Evolutionary conservation across 2,888 invertebrate genomes (phyloP), one percentile per base, ranked within the genome.

Genomic region (Spatulosminthurus flaviceps): DNA sequence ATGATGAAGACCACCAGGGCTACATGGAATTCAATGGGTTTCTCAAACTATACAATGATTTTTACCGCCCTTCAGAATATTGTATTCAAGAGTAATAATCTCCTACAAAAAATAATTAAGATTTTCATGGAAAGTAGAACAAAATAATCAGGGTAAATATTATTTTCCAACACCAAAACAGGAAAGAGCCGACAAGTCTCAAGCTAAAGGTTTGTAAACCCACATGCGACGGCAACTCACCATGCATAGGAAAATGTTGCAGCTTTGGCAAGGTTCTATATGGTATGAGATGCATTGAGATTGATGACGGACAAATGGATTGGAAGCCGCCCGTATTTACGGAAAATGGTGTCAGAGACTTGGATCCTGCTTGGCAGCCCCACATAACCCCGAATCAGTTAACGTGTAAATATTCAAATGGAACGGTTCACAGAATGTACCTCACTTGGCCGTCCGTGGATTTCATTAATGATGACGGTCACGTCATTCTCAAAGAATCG

Each of bases 211-310:
- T 72, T 1, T 78, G 78, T 26, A 51, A 78, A 16, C 64, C 71
- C n/a, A 71, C 72, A 1, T 78, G 78, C 60, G 0, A 29, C 22
- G 78, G 78, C n/a, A 41, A 4, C 24, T 24, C 21, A 22, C 78
- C 78, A 1, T 78, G 78, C 41, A 51, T 78, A 0, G 11, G 42
- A n/a, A 78, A 78, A 70, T 78, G 78, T n/a, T 78, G 78, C 70
- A 26, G 26, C n/a, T 28, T 78, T 22, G 78, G 78, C 9, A 60
- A 78, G 34, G 71, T 34, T 2, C 16, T 78, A 16, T 21, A 51
- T 34, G 61, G 61, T 29, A 24, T 19, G 19, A n/a, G 28, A 0
- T 69, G 69, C 19, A 22, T 22, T 21, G 42, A 28, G 21, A 69
- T 51, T 29, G 13, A 28, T 13, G 22, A 24, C 4, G 22, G 16